Base-by-base conservation (phyloP, 1,140 invertebrate species). In the Carcinoscorpius rotundicauda region DNA sequence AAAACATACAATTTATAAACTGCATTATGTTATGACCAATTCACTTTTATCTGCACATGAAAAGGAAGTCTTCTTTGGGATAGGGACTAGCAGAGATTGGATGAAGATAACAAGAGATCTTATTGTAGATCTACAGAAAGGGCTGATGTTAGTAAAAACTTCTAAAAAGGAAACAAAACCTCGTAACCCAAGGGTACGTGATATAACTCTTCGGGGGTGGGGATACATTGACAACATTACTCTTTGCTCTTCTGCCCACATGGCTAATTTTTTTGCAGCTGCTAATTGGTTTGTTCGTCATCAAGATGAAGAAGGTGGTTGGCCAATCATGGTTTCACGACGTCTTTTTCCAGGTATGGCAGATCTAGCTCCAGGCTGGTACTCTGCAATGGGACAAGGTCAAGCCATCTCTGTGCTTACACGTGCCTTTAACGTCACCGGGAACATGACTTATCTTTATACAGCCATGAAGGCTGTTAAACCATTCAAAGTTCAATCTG, bases 311-410 rank as follows among this genome's bases (percentile, higher is more conserved):
- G 81, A 85, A 51, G 91, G 91, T 71, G 93, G 91, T 50, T 97
- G 93, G 93, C 79, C 87, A 53, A 93, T 93, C 76, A 87, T 87
- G 53, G 92, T 95, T 3, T 82, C 84, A 61, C 79, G 93, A 70
- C 86, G 85, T 73, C 81, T 92, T 66, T 83, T 84, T 58, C 62
- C 70, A 9, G 85, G 87, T n/a, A 86, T 91, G 75, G 81, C 83
- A 58, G 86, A 87, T 68, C 81, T 97, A 52, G 80, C 84, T 68
- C 86, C 91, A 10, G 92, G 92, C 64, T 97, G 93, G 93, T 90
- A 95, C 75, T 98, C 94, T 4, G 91, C 93, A 5, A 99, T 99
- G 96, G 93, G 90, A 4, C 94, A 98, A 76, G 96, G 96, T 0
- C 96, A 99, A 76, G 93, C 88, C 0, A 90, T 98, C 65, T 97